Conservation (phyloP, 2,113 vertebrate species). For the Junco hyemalis region DNA sequence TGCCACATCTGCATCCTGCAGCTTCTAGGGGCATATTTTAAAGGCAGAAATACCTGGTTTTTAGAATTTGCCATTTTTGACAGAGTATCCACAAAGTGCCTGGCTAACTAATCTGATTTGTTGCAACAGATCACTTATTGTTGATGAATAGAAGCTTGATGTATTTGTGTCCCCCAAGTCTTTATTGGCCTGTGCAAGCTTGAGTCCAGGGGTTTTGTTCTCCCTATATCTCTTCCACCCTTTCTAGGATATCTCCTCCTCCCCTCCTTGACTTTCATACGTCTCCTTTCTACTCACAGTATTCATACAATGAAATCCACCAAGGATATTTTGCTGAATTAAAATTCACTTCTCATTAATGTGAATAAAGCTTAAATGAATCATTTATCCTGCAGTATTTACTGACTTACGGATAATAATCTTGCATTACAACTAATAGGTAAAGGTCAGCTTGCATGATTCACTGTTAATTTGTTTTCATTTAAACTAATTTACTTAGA, state of each 20-base stretch:
- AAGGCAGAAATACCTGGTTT: not conserved
- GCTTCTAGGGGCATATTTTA: not conserved
- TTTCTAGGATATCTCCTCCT: not conserved
- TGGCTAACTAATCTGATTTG: not conserved
- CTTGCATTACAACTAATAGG: conserved; percentile 14
- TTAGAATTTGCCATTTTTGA: not conserved
- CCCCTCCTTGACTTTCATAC: not conserved
- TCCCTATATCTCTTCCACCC: not conserved
- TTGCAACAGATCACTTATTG: not conserved
- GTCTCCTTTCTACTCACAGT: not conserved
- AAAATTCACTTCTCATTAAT: not conserved
- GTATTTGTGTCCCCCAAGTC: not conserved
- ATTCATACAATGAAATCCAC: not conserved
- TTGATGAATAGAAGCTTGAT: not conserved
- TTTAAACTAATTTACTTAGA: conserved; percentile 46
- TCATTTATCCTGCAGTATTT: conserved; percentile 29
- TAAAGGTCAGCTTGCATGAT: conserved; percentile 44
- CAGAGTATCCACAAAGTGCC: not conserved
- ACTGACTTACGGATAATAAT: conserved; percentile 3
- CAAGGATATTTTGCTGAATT: not conserved
- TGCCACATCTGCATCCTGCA: not conserved
- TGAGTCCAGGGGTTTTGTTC: fast-evolving
- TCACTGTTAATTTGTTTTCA: conserved; percentile 48
- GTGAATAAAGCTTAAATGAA: conserved; percentile 24
- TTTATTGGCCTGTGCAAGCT: fast-evolving